Base-by-base conservation (phyloP, 2,113 vertebrate species). In the Uropsilus gracilis region DNA sequence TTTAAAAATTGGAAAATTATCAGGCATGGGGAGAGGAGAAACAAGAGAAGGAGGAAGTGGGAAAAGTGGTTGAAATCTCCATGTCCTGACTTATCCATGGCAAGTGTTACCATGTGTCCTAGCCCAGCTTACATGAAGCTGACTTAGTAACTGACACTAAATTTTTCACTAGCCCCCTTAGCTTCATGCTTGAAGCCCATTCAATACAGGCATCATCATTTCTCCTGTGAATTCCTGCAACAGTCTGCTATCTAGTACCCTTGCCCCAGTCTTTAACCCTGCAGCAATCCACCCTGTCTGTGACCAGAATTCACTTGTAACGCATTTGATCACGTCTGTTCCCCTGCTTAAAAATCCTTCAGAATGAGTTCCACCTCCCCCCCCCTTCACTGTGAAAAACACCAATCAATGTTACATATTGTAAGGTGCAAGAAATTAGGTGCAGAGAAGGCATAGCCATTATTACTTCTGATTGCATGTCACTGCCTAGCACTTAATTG, bases 1-100 rank as follows among this genome's bases (percentile, higher is more conserved):
- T 84, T 95, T 80, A 63, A 95, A 78, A 92, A 78, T 61, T 61
- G 64, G 30, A 63, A 84, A 81, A 28, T 82, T 14, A 64, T 32
- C 13, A 82, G 24, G 28, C 4, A 3, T 68, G 6, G 42, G 8
- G 53, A 77, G 16, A 82, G 12, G 32, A 93, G 12, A 20, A 50
- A 24, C 39, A 85, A 30, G 59, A 68, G 30, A 22, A 50, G 12
- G 17, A 89, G 10, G 66, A 64, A 75, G 5, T 24, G 22, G 57
- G 46, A n/a, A 73, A 91, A 55, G 20, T 32, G 3, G 4, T n/a
- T 42, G 75, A n/a, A 76, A 7, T 4, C 30, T 13, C 10, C 37
- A 4, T 63, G 37, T 69, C 53, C 28, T 46, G 81, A 87, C 20
- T 64, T 59, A n/a, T 7, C 71, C 4, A 32, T 73, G 32, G 80